Evolutionary conservation across 1,140 invertebrate genomes (phyloP), one percentile per base, ranked within the genome.

Genomic region (Wasmannia auropunctata): DNA sequence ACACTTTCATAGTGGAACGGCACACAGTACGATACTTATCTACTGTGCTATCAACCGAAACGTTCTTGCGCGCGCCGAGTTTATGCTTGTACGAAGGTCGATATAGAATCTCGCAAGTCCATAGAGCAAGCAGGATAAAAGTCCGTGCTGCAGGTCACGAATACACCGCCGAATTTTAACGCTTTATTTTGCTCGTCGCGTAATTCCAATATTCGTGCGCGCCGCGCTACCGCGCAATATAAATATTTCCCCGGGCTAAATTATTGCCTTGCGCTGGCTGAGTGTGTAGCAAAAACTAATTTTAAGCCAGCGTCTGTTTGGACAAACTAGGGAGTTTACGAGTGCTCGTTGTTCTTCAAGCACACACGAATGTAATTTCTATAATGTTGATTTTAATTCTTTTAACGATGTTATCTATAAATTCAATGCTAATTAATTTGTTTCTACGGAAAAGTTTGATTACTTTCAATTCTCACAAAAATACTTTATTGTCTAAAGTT

Each of bases 271-370:
- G 22, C 11, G n/a, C 37, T 75, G 28, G 51, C 22, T 43, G 31
- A 43, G 40, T n/a, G 37, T 43, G 56, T 49, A 28, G 22, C 46
- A 54, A 40, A 80, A 80, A 80, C 76, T 54, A 76, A 76, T 76
- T 76, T 76, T 62, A 56, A 54, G 16, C 74, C 22, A 46, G 10
- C 19, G 4, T 22, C 1, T 60, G 74, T 62, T 76, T 76, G 19
- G 19, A 60, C 37, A 37, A 75, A 34, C 54, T 19, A n/a, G 3
- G 16, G 4, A 49, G 8, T 46, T 14, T 28, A 19, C 37, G 37
- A 28, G 16, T 40, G 16, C 7, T 25, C 34, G 16, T 31, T 76
- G 28, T 62, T 76, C 40, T 62, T 76, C 11, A 28, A 19, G 25
- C 8, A 46, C 10, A 11, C 43, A 46, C 6, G 43, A 11, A 62